phyloP scores from a whole-genome alignment of 2,797 vertebrate genomes.

The Pterois miles region DNA sequence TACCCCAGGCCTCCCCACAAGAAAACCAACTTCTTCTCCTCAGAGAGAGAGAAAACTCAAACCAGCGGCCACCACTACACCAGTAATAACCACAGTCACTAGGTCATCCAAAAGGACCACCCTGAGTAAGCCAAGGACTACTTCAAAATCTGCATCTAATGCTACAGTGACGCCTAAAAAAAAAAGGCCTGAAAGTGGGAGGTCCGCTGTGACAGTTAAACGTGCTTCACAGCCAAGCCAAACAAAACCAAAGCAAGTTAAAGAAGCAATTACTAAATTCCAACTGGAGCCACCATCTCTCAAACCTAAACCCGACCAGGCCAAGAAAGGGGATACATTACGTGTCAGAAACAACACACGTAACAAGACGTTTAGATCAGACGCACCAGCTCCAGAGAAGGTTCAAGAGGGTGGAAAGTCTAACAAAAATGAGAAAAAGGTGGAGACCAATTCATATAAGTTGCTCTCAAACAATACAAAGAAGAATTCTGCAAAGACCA shows the following conservation, averaged over 20 bases:
- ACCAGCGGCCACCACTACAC: slow-evolving; percentile 3
- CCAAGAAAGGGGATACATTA: slow-evolving; percentile 34
- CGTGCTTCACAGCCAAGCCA: slow-evolving; percentile 40
- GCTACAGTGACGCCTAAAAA: slow-evolving; percentile 35
- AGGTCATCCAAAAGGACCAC: slow-evolving; percentile 30
- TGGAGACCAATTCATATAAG: slow-evolving; percentile 18
- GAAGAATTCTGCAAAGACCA: slow-evolving; percentile 14
- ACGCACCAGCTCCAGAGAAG: slow-evolving; percentile 43
- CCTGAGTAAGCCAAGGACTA: slow-evolving; percentile 23
- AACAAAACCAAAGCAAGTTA: slow-evolving; percentile 36
- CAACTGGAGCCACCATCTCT: slow-evolving; percentile 77
- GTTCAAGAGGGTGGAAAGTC: not conserved
- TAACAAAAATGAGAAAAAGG: slow-evolving; percentile 27
- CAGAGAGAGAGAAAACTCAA: slow-evolving; percentile 37
- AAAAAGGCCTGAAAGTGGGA: slow-evolving; percentile 34
- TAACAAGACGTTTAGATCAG: slow-evolving; percentile 40
- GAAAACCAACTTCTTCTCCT: slow-evolving; percentile 18
- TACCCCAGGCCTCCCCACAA: slow-evolving; percentile 38
- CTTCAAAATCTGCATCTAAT: slow-evolving; percentile 40
- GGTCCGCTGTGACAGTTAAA: slow-evolving; percentile 36
- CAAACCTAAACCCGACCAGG: slow-evolving; percentile 39
- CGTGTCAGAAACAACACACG: slow-evolving; percentile 18
- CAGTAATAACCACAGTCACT: slow-evolving; percentile 30
- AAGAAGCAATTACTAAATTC: slow-evolving; percentile 68
- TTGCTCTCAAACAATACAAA: slow-evolving; percentile 35